Base-by-base conservation (phyloP, 2,888 invertebrate species). In the Malacosoma neustria region DNA sequence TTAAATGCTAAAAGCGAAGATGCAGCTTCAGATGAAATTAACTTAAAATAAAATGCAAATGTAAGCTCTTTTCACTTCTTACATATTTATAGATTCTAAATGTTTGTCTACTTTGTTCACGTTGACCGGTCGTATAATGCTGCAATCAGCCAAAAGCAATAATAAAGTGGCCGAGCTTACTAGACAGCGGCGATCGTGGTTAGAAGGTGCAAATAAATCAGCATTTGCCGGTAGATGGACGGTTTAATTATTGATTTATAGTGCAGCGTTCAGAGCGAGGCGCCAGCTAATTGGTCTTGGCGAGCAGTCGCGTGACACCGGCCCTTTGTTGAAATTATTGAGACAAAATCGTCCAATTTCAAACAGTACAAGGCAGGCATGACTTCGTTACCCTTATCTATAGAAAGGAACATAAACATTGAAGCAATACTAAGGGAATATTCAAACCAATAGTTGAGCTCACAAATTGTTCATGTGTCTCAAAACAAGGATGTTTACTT, bases 181-280 rank as follows among this genome's bases (percentile, higher is more conserved):
- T 70, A 65, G 58, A 61, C 54, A 61, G 63, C 55, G 54, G 57
- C 61, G 58, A 68, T 63, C 71, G 69, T 66, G 73, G 74, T 68
- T 61, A 71, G 72, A 62, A 70, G 68, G 68, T 53, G 68, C 50
- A 48, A 70, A 84, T 84, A 82, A 84, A 84, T 84, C 81, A 84
- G 81, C 65, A 79, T 84, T 82, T 79, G 79, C 72, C 57, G 54
- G 67, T 76, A 72, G 79, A 81, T 80, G 76, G 81, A 81, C 79
- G 74, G 65, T 79, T 77, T 79, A 81, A 81, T 84, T 84, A 84
- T 80, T 84, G 85, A 84, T 84, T 85, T 85, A 82, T 80, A 73
- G 79, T 70, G 53, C 57, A 44, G 57, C 51, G 61, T 60, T 60
- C 59, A 54, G 50, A 54, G 62, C 62, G 51, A 64, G 71, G 75